A percentile compares a stretch with the other conserved stretches of the same genome.
Evolutionary conservation across 2,797 vertebrate species (phyloP).

Genomic region (Hybognathus amarus): DNA sequence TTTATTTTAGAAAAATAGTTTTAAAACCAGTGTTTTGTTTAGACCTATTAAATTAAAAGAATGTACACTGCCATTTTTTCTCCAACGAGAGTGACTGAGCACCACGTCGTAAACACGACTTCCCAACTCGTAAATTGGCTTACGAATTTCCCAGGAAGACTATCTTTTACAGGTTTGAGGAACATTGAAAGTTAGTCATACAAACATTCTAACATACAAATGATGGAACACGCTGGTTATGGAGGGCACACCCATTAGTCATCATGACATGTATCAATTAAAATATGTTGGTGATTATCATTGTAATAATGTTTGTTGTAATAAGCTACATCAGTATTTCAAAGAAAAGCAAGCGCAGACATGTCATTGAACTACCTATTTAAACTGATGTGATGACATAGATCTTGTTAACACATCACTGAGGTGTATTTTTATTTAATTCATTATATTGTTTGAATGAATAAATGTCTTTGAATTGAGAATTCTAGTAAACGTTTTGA

Average conservation of each 20-base stretch:
- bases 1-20: too few relatives aligned
- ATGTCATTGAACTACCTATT: neutral
- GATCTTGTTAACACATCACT: neutral
- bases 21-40: too few relatives aligned
- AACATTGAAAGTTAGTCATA: neutral
- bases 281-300: neutral
- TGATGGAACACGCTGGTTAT: constrained; percentile 3
- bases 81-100: too few relatives aligned
- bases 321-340: neutral
- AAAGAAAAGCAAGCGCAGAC: neutral
- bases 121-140: too few relatives aligned
- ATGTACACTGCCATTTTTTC: too few relatives aligned
- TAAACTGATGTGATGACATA: neutral
- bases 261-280: neutral
- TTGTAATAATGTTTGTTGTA: neutral
- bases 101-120: too few relatives aligned
- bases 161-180: neutral
- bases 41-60: too few relatives aligned
- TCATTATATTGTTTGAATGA: neutral
- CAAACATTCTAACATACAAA: neutral
- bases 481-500: neutral
- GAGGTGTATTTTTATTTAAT: neutral
- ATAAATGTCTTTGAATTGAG: neutral
- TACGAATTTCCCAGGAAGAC: too few relatives aligned
- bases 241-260: neutral